Evolutionary conservation across 1,140 invertebrate genomes (phyloP), one percentile per base, ranked within the genome.

Genomic region (Sitophilus oryzae): DNA sequence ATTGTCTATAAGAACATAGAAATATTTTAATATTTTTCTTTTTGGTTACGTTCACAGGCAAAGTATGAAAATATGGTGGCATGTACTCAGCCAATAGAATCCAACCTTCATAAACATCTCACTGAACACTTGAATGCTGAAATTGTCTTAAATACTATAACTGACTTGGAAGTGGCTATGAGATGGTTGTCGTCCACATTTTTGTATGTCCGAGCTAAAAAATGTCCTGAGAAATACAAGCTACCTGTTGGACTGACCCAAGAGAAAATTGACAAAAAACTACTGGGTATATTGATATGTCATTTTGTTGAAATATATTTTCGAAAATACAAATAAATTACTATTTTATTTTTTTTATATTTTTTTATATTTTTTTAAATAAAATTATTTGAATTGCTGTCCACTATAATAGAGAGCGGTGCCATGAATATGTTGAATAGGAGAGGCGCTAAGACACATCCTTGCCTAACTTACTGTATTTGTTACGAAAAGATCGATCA

Each of bases 51-150:
- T 6, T 6, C 5, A 14, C 37, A 84, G 82, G 62, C 65, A 5
- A 77, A 77, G 47, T 85, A 83, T 60, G 77, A 82, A 69, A 75
- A 76, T 20, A 64, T 85, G 50, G 69, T 82, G 6, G 71, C 63
- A 30, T 82, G 79, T n/a, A 73, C 66, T 20, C 74, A 79, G 55
- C 71, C 74, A 1, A 69, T 84, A 1, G 81, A 84, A 69, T 85
- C 79, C 51, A 82, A 79, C 62, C 72, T 91, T 9, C 88, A 90
- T 64, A 79, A 79, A 57, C 77, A 86, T 60, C 71, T 91, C 55
- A 76, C 80, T 2, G 88, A 90, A 66, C 86, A 90, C 69, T 66
- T 92, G 52, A 91, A 91, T 73, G 84, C 86, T 45, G 88, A 92
- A 74, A 82, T 88, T 25, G 84, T 85, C 1, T 68, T 90, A 6